Conservation (phyloP, 2,113 vertebrate genomes). For the Pelecanoides urinatrix region DNA sequence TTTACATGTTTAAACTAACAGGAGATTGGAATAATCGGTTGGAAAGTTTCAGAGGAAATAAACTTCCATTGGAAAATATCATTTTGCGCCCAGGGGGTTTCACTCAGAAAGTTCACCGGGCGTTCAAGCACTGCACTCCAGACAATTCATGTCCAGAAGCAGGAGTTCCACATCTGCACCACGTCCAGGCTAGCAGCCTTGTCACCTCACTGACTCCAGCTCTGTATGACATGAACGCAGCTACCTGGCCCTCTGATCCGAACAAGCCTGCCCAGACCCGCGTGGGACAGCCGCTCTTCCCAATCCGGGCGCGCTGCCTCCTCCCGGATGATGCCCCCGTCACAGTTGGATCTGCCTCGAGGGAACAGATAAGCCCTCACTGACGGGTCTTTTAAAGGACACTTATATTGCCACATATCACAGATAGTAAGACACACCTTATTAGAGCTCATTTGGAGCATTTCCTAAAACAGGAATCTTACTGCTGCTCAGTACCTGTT, state of each 20-base stretch:
- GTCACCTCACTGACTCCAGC: background rate
- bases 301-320: fast-evolving
- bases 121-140: background rate
- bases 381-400: background rate
- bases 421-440: background rate
- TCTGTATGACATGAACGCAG: background rate
- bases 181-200: background rate
- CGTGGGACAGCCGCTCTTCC: background rate
- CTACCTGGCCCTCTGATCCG: background rate
- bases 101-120: background rate
- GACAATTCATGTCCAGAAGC: background rate
- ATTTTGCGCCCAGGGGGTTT: background rate
- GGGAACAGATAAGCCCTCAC: background rate
- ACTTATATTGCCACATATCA: background rate
- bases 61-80: background rate
- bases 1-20: background rate
- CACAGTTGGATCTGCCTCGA: fast-evolving
- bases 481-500: background rate
- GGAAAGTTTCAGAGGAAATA: background rate
- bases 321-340: background rate
- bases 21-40: background rate
- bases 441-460: background rate
- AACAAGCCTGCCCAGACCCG: background rate
- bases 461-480: background rate
- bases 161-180: background rate